Conservation (phyloP, 2,113 vertebrate genomes). For the Rousettus leschenaultii region DNA sequence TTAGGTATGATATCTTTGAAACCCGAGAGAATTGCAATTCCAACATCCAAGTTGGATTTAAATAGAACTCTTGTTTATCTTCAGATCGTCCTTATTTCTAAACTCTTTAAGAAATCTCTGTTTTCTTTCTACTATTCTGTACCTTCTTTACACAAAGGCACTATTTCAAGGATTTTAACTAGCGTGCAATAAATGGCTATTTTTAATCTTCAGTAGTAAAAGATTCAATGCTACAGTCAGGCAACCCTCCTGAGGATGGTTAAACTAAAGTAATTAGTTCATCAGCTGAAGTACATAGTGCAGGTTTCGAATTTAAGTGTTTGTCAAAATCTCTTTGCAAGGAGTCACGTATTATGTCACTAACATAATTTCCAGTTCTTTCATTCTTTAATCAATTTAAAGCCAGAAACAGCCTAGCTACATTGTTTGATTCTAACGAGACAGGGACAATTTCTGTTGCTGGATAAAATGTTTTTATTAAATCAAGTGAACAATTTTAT, state of each 20-base stretch:
- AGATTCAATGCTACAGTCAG: background rate
- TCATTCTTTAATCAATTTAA: background rate
- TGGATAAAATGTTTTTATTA: background rate
- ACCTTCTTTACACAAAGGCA: background rate
- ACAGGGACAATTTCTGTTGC: background rate
- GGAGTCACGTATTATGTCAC: background rate
- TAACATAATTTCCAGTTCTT: background rate
- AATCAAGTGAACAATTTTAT: background rate
- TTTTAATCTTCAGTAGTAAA: background rate
- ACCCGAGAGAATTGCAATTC: background rate
- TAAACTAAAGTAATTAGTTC: background rate
- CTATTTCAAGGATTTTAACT: background rate
- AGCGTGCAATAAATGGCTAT: background rate
- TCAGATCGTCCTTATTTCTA: background rate
- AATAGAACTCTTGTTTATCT: background rate
- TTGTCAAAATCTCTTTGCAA: background rate
- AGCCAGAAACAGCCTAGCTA: background rate
- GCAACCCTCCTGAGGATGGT: background rate
- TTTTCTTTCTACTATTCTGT: background rate
- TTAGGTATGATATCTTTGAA: background rate
- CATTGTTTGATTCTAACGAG: background rate
- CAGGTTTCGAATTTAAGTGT: background rate
- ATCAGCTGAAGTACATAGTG: background rate
- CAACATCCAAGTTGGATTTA: background rate
- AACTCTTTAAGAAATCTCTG: background rate